Base-by-base conservation (phyloP, 2,888 invertebrate genomes). In the Apodemia hepburni region DNA sequence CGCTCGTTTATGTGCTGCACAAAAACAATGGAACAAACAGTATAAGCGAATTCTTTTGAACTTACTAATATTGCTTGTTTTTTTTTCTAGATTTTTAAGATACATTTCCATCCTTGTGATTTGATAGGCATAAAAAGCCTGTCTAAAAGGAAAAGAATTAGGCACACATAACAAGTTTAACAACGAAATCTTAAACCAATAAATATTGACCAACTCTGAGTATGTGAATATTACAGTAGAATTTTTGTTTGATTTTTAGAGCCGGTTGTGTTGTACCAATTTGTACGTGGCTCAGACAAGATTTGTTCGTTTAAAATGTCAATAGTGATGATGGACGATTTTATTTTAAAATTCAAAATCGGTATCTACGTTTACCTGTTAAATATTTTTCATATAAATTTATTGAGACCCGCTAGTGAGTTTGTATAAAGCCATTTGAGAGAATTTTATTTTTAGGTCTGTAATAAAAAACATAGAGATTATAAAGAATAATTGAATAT, bases 241-340 rank as follows among this genome's bases (percentile, higher is more conserved):
- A 17, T 45, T n/a, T 17, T 47, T 47, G 15, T 47, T 22, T 51
- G 7, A 22, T 22, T 51, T 18, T 51, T 22, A 49, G 22, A 22
- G 11, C 12, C 2, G 18, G 22, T 22, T 11, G 22, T 22, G 51
- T 15, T 51, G 18, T 22, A 22, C 18, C 49, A 51, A 51, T 54
- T 54, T 27, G 27, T 27, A 22, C 54, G 54, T 12, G 18, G 22
- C 22, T 54, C 27, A 22, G 5, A 22, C 45, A 15, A 54, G 54
- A 57, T 57, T 57, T 57, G 54, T 29, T 54, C 54, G 54, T 22
- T 54, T 54, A 54, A 22, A 54, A 27, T 54, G 54, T 54, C 54
- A 54, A 22, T 54, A 22, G 54, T 22, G 22, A 22, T 54, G 54
- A 54, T 54, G 11, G 27, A 54, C 54, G 54, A 11, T 12, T 54